Conservation (phyloP, 2,113 vertebrate species). For the Phalacrocorax brasilianus region DNA sequence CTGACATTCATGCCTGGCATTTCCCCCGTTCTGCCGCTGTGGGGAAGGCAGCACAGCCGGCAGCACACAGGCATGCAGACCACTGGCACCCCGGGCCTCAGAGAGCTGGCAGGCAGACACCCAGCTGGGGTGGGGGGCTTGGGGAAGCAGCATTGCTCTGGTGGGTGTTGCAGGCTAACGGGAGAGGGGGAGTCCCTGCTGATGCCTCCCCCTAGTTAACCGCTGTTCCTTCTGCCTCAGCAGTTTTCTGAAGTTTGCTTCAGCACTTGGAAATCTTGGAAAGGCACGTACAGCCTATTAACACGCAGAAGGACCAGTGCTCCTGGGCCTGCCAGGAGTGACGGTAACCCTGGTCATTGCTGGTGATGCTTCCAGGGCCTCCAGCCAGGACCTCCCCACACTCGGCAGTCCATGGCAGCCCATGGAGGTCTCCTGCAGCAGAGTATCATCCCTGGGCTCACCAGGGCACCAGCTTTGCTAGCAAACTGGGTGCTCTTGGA, state of each 20-base stretch:
- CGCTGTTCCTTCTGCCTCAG: fast-evolving
- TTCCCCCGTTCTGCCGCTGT: fast-evolving
- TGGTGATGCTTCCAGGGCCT: neutral
- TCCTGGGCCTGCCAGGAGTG: neutral
- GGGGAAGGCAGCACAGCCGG: neutral
- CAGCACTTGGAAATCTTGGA: neutral
- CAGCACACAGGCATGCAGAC: fast-evolving
- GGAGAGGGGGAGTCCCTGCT: too few species aligned
- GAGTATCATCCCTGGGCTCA: neutral
- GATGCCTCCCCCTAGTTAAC: neutral
- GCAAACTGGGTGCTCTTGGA: fast-evolving
- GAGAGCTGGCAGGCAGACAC: neutral
- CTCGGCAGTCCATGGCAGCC: neutral
- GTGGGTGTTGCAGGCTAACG: too few species aligned
- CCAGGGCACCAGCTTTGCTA: neutral
- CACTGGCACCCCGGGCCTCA: fast-evolving
- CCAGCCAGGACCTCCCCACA: neutral
- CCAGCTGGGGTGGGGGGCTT: fast-evolving
- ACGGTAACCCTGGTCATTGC: neutral
- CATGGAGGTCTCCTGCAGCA: neutral
- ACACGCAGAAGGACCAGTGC: fast-evolving
- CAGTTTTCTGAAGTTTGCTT: neutral
- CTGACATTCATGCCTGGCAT: neutral
- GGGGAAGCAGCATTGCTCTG: neutral
- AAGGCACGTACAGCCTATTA: neutral